Evolutionary conservation across 2,113 vertebrate species (phyloP).

Genomic region (Poicephalus meyeri): DNA sequence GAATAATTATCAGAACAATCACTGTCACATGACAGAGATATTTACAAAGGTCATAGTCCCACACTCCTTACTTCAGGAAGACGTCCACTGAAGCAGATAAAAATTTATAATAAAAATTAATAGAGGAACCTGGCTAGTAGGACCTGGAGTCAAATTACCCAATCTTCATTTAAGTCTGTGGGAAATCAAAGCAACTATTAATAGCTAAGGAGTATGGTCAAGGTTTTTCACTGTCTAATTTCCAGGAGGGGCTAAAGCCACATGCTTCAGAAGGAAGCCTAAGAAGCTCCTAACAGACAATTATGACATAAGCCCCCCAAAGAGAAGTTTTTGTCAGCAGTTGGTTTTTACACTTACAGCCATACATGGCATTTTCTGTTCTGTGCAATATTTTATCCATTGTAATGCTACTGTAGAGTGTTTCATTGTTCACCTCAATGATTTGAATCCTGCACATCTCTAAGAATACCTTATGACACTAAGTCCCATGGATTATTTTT

Average conservation of each 20-base stretch:
- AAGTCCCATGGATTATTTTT: neutral
- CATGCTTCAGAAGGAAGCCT: neutral
- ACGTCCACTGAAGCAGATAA: neutral
- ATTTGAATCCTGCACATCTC: neutral
- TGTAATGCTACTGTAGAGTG: neutral
- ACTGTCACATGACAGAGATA: neutral
- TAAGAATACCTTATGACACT: neutral
- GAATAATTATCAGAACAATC: slow-evolving; percentile 30
- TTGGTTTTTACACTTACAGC: neutral
- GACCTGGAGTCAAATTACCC: neutral
- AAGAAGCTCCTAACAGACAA: neutral
- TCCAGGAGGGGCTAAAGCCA: neutral
- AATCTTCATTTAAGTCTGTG: neutral
- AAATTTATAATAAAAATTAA: neutral
- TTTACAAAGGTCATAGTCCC: neutral
- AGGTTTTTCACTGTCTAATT: neutral
- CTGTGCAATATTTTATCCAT: neutral
- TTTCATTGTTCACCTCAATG: neutral
- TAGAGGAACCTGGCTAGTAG: neutral
- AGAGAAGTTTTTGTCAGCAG: neutral
- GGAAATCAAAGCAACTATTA: slow-evolving; percentile 21
- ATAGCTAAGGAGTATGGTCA: neutral
- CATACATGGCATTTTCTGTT: neutral
- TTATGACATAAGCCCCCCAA: neutral
- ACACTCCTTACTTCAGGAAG: neutral